Evolutionary conservation across 2,888 invertebrate genomes (phyloP), one percentile per base, ranked within the genome.

Genomic region (Cephus spinipes): DNA sequence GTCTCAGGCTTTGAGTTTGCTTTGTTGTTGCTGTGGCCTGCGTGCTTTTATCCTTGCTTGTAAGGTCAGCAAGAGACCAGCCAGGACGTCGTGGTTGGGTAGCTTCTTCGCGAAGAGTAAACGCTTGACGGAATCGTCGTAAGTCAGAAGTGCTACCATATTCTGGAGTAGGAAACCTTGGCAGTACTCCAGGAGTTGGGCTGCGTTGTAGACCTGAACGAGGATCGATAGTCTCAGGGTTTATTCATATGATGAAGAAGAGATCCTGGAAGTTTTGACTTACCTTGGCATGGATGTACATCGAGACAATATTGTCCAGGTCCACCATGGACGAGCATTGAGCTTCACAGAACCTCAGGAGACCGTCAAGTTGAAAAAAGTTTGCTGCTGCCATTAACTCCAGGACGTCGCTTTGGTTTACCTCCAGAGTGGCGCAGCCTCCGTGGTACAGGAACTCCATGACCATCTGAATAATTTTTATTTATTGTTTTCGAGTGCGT

Each of bases 361-460:
- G 92, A 4, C 97, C 97, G 87, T 97, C 95, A 85, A 98, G 92
- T 90, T 97, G 97, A 92, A 98, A 98, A 92, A 97, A 97, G 85
- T 97, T 96, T 0, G 98, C 97, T 0, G 98, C 98, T 1, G 97
- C 97, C 94, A 98, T 96, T 76, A 98, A 92, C 90, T 98, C 97
- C 82, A 98, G 92, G 75, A 98, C 96, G 87, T 97, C 97, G 78
- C 94, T 94, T 80, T 96, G 95, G 9, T 96, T 95, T 3, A 97
- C 95, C 83, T 96, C 95, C 77, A 97, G 92, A 1, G 95, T 94
- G 76, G 95, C 94, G 89, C 97, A 97, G 31, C 97, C 97, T 6
- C 98, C 98, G 86, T 97, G 96, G 92, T 98, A 98, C 76, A 98
- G 93, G 92, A 97, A 98, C 91, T 97, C 97, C 97, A 98, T 98